Conservation (phyloP, 2,888 invertebrate species). For the Incurvaria masculella region DNA sequence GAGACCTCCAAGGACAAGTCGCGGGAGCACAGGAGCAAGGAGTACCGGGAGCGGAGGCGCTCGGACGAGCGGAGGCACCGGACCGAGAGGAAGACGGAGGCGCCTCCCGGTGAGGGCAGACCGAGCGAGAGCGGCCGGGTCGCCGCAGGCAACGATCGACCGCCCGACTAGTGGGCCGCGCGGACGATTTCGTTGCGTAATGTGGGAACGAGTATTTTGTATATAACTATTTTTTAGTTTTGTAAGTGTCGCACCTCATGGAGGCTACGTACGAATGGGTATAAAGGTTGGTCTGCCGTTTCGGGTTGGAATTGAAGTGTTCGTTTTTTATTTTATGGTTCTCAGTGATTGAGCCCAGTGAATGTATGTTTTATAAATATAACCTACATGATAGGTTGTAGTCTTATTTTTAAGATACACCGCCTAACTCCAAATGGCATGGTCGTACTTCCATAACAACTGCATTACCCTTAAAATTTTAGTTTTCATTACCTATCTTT, state of each 20-base stretch:
- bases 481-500: too few relatives aligned
- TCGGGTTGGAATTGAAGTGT: neutral
- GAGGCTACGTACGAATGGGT: neutral
- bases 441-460: too few relatives aligned
- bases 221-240: neutral
- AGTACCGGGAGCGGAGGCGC: slow-evolving; percentile 31
- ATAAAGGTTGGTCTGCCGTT: neutral
- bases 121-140: slow-evolving; percentile 25
- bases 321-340: too few relatives aligned
- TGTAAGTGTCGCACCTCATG: neutral
- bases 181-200: neutral
- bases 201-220: neutral
- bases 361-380: too few relatives aligned
- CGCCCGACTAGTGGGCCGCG: slow-evolving; percentile 40
- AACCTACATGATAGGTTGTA: too few relatives aligned
- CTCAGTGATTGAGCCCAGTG: too few relatives aligned
- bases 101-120: slow-evolving; percentile 12
- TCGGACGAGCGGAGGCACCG: slow-evolving; percentile 30
- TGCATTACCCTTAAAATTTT: too few relatives aligned
- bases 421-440: too few relatives aligned
- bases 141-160: slow-evolving; percentile 24
- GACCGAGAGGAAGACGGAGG: slow-evolving; percentile 16
- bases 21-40: slow-evolving; percentile 19
- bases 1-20: neutral
- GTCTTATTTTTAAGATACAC: too few relatives aligned